A percentile compares a stretch with the other conserved stretches of the same genome.
Evolutionary conservation across 2,888 invertebrate species (phyloP).

Genomic region (Pollenia angustigena): DNA sequence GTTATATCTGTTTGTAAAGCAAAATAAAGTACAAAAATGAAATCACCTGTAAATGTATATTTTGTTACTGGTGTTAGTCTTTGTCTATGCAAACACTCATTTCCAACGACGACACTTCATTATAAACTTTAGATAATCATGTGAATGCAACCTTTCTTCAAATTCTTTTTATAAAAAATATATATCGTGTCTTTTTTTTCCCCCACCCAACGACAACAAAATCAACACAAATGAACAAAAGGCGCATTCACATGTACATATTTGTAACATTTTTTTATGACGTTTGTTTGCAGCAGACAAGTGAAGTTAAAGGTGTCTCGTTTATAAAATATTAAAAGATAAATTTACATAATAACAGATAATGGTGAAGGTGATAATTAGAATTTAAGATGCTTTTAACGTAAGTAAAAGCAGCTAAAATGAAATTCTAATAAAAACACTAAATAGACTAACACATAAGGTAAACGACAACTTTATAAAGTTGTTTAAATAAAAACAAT

Average conservation of each 20-base stretch:
- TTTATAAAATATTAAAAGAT: conserved; percentile 33
- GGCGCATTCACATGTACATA: conserved; percentile 44
- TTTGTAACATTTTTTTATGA: conserved; percentile 52
- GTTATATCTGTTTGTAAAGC: not conserved
- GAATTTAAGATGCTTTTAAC: conserved; percentile 52
- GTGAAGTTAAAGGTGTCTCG: conserved; percentile 29
- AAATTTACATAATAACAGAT: conserved; percentile 51
- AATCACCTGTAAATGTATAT: not conserved
- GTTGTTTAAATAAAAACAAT: conserved; percentile 17
- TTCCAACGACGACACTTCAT: conserved; percentile 42
- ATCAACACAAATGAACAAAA: conserved; percentile 36
- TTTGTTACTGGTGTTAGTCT: conserved; percentile 16
- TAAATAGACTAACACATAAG: not conserved
- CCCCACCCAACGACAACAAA: not conserved
- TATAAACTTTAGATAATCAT: conserved; percentile 53
- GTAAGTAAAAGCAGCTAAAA: conserved; percentile 32
- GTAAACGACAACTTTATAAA: not conserved
- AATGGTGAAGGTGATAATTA: conserved; percentile 52
- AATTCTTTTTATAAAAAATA: conserved; percentile 30
- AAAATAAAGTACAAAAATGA: not conserved
- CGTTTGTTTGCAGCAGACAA: conserved; percentile 2
- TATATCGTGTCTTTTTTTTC: not conserved
- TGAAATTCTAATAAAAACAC: conserved; percentile 6
- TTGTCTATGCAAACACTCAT: conserved; percentile 37
- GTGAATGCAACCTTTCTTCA: conserved; percentile 35